A percentile compares a stretch with the other conserved stretches of the same genome.
Conservation (phyloP, 2,797 vertebrate species). For the Trichosurus vulpecula region DNA sequence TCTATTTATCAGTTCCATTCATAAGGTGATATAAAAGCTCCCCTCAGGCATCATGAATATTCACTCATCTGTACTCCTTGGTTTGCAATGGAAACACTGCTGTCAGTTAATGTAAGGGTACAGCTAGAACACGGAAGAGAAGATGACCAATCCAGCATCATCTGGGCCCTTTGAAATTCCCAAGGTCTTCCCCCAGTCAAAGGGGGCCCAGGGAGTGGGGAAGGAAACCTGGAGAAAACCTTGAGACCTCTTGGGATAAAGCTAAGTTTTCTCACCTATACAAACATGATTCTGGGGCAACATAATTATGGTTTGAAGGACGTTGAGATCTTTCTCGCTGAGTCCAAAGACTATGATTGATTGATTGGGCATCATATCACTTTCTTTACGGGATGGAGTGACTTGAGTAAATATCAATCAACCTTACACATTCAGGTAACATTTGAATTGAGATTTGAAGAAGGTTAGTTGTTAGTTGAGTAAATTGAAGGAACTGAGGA, state of each 20-base stretch:
- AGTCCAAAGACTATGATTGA: not conserved
- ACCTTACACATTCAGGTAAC: not conserved
- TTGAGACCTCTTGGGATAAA: not conserved
- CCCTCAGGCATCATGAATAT: not conserved
- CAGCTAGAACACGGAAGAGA: not conserved
- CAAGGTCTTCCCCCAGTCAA: not conserved
- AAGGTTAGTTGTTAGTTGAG: not conserved
- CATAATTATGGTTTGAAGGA: not conserved
- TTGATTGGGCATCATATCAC: not conserved
- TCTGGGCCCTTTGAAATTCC: not conserved
- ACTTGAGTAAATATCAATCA: not conserved
- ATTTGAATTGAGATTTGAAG: not conserved
- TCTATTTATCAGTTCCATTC: not conserved
- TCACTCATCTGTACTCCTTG: not conserved
- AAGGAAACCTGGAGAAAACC: not conserved
- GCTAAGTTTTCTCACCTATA: not conserved
- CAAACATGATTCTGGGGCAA: not conserved
- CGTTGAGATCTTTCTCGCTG: not conserved
- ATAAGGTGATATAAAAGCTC: not conserved
- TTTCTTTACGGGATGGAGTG: not conserved
- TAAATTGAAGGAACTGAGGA: not conserved
- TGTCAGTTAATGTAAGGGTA: not conserved
- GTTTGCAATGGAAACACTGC: not conserved
- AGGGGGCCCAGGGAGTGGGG: not conserved
- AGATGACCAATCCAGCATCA: not conserved